These are phyloP conservation scores for Cyprinodon diabolis DNA, from an alignment of 2,797 vertebrate genomes.

Conservation along the genomic window DNA sequence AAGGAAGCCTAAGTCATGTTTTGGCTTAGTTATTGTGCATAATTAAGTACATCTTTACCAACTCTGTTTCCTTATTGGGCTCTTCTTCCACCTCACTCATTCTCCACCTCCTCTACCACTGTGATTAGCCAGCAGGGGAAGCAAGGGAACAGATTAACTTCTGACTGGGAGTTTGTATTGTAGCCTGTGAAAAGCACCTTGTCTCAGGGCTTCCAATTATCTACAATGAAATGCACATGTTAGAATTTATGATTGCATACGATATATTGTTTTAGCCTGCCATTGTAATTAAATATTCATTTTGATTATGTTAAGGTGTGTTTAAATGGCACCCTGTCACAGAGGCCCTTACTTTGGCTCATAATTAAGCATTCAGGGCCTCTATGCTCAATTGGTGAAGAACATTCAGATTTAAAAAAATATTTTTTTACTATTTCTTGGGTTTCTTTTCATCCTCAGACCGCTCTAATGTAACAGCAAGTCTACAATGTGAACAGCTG, in stretches of 20 bases:
- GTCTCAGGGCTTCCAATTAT: slow-evolving; percentile 33
- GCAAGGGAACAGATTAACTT: no score
- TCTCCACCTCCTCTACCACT: slow-evolving; percentile 16
- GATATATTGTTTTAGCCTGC: slow-evolving; percentile 6
- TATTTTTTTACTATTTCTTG: background rate
- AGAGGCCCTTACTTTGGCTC: slow-evolving; percentile 4
- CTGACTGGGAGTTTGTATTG: slow-evolving; percentile 40
- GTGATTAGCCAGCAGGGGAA: no score
- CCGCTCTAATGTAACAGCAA: background rate
- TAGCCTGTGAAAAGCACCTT: slow-evolving; percentile 39
- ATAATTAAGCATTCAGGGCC: background rate
- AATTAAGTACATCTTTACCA: background rate
- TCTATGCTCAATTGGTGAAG: background rate
- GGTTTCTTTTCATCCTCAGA: background rate
- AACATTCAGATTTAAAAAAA: no score
- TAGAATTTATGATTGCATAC: slow-evolving; percentile 26
- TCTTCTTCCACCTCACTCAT: slow-evolving; percentile 11
- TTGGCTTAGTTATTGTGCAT: background rate
- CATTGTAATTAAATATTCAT: slow-evolving; percentile 32
- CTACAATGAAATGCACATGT: slow-evolving; percentile 28
- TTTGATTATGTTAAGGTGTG: background rate
- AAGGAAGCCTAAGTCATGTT: background rate
- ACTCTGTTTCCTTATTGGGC: slow-evolving; percentile 18
- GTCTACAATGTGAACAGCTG: background rate
- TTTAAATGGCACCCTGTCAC: slow-evolving; percentile 23